Evolutionary conservation across 2,888 invertebrate genomes (phyloP).

Genomic region (Eupithecia subumbrata): DNA sequence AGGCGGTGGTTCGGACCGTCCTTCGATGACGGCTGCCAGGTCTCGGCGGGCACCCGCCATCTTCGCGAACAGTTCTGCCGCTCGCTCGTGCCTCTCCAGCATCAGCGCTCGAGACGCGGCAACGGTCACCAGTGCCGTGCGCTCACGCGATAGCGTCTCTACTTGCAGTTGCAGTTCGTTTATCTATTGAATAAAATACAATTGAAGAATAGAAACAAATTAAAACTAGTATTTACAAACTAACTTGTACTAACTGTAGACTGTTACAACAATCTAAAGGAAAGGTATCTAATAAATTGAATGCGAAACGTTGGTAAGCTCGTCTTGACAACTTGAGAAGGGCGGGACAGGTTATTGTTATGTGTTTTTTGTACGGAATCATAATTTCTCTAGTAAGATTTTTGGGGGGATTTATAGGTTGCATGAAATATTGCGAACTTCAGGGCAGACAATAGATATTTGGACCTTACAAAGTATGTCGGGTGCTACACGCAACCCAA

Average conservation of each 20-base stretch:
- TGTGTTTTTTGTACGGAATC: too few relatives aligned
- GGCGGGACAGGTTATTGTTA: neutral
- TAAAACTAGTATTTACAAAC: too few relatives aligned
- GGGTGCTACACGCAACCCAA: neutral
- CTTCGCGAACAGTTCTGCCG: slow-evolving; percentile 68
- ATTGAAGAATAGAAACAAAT: neutral
- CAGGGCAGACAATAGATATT: neutral
- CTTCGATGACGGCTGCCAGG: slow-evolving; percentile 61
- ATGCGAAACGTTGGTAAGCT: neutral
- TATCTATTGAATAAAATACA: slow-evolving; percentile 52
- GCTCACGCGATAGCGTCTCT: slow-evolving; percentile 67
- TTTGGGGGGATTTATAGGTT: neutral
- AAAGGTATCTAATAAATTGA: neutral
- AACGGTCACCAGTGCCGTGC: slow-evolving; percentile 66
- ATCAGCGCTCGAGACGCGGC: slow-evolving; percentile 74
- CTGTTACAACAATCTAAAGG: too few relatives aligned
- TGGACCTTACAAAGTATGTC: neutral
- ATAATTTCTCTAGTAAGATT: too few relatives aligned
- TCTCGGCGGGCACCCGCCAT: slow-evolving; percentile 67
- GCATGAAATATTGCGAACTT: neutral
- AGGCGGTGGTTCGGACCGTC: slow-evolving; percentile 51
- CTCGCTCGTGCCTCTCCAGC: slow-evolving; percentile 76
- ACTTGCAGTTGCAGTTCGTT: slow-evolving; percentile 74
- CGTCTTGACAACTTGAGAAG: neutral
- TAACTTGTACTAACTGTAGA: neutral